Evolutionary conservation across 2,113 vertebrate species (phyloP).

Genomic region (Todiramphus chloris): DNA sequence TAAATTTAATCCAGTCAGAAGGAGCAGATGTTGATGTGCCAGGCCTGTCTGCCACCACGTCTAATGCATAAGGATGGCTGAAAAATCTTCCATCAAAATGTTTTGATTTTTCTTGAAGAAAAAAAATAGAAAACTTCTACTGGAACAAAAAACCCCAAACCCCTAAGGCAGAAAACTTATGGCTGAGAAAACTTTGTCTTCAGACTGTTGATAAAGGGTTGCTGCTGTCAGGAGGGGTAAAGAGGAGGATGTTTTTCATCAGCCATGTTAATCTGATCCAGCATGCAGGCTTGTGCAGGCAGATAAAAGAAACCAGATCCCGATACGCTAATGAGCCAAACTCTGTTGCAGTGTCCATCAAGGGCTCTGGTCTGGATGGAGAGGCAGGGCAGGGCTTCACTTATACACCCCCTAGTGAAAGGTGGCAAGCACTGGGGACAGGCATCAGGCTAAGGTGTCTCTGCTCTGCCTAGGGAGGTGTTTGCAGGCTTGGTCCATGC

Average conservation of each 20-base stretch:
- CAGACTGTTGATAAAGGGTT: slow-evolving; percentile 18
- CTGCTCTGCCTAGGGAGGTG: background rate
- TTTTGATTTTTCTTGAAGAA: slow-evolving; percentile 16
- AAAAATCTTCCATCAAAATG: slow-evolving; percentile 45
- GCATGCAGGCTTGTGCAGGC: background rate
- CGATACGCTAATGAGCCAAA: background rate
- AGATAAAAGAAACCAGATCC: slow-evolving; percentile 20
- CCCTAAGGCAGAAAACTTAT: slow-evolving; percentile 33
- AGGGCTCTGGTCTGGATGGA: background rate
- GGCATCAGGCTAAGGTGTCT: background rate
- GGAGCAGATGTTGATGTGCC: slow-evolving; percentile 23
- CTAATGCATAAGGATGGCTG: slow-evolving; percentile 15
- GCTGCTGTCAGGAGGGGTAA: slow-evolving; percentile 38
- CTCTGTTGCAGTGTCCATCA: background rate
- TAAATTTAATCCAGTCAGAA: slow-evolving; percentile 34
- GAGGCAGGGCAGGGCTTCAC: background rate
- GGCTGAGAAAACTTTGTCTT: slow-evolving; percentile 44
- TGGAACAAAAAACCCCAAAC: background rate
- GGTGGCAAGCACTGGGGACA: background rate
- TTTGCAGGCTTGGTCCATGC: background rate
- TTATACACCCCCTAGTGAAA: background rate
- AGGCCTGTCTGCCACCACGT: background rate
- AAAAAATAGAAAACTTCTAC: background rate
- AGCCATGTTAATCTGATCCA: slow-evolving; percentile 41
- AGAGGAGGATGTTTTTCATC: slow-evolving; percentile 37